Percentiles rank a stretch among this genome's conserved stretches.
phyloP scores from a whole-genome alignment of 2,888 invertebrate species.

The Orthosia gracilis region DNA sequence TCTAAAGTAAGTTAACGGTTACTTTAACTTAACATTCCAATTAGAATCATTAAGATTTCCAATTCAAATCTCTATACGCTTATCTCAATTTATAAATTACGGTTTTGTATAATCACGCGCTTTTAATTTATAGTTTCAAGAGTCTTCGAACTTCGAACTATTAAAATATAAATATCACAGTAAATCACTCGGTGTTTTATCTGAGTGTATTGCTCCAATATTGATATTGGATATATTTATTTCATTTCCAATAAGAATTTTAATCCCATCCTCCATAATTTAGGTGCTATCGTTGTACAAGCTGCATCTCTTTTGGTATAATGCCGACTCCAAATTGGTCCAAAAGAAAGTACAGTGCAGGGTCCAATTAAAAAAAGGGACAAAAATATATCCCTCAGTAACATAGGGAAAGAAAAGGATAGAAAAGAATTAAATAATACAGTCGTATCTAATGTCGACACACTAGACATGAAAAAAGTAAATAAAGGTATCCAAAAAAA shows the following conservation, averaged over 20 bases:
- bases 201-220: constrained; percentile 10
- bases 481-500: too few species aligned
- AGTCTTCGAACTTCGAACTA: constrained; percentile 8
- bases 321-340: constrained; percentile 29
- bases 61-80: constrained; percentile 50
- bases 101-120: constrained; percentile 39
- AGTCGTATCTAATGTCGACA: too few species aligned
- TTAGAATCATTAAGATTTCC: constrained; percentile 56
- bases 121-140: constrained; percentile 45
- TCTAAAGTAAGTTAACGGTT: constrained; percentile 50
- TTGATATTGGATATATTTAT: constrained; percentile 24
- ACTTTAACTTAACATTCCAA: constrained; percentile 50
- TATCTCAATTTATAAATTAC: constrained; percentile 48
- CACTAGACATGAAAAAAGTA: neutral
- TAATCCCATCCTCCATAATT: constrained; percentile 24
- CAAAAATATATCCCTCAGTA: constrained; percentile 4
- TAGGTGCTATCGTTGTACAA: neutral
- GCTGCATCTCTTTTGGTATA: constrained; percentile 35
- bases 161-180: constrained; percentile 27
- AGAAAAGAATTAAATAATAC: neutral
- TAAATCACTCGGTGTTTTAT: constrained; percentile 34
- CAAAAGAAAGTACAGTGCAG: constrained; percentile 21
- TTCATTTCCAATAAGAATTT: constrained; percentile 10
- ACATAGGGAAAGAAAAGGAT: neutral
- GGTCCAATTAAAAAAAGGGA: constrained; percentile 19